Base-by-base conservation (phyloP, 2,113 vertebrate species). In the Sphaerodactylus townsendi region DNA sequence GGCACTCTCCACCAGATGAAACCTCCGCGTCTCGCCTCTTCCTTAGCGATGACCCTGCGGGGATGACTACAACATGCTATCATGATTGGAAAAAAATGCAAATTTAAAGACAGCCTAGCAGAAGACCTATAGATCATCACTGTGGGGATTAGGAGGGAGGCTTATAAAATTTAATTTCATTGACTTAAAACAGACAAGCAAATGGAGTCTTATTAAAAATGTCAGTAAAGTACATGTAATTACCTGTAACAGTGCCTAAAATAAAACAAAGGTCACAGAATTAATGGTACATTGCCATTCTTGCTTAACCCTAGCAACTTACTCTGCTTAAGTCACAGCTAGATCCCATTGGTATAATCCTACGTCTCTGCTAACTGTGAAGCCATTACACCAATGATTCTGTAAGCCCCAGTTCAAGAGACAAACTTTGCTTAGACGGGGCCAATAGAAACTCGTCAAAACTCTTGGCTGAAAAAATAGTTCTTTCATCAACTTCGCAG, bases 401-500 rank as follows among this genome's bases (percentile, higher is more conserved):
- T 83, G 81, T 87, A 92, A 35, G 85, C 83, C 50, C 50, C 44
- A 59, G 80, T 71, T 84, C 72, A 77, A 87, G 23, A 48, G 66
- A 89, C 75, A 91, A 77, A 2, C 33, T 82, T 80, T 64, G 77
- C 73, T 82, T 92, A 85, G 82, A 39, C 84, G 69, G 85, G 89
- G 91, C 89, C 85, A 85, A 88, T 84, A 93, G 84, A 71, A 77
- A 86, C 79, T 17, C 3, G 64, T 81, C 77, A 92, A 72, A 92
- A 88, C 68, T 25, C 90, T 91, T 93, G 92, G 89, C 90, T 92
- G 69, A 0, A 0, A 62, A 80, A 89, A 77, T 86, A 73, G 77
- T 88, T 75, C 93, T 94, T 95, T 92, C 92, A 93, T 91, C 89
- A 92, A 86, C 91, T 93, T 85, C 90, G 89, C 92, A 83, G 84